These are phyloP conservation scores for Schizopygopsis pylzovi DNA, from an alignment of 2,797 vertebrate species.

Conservation along the genomic window DNA sequence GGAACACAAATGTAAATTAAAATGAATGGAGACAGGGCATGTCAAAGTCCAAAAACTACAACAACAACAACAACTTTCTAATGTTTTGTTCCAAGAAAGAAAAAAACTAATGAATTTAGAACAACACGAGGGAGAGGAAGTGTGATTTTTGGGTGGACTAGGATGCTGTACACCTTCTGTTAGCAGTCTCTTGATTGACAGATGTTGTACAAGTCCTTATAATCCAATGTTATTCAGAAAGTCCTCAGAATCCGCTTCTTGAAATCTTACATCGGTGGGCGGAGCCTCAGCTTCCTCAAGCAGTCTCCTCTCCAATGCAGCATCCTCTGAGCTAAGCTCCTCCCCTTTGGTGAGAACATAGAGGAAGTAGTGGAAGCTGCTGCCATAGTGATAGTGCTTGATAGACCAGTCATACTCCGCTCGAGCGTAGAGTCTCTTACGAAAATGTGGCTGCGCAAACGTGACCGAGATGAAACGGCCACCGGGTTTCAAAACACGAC, in stretches of 20 bases:
- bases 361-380: conserved; percentile 87
- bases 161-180: not conserved
- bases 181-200: not conserved
- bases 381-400: conserved; percentile 80
- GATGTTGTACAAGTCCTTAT: conserved; percentile 61
- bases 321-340: conserved; percentile 78
- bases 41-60: not conserved
- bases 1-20: not conserved
- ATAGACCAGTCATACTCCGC: conserved; percentile 86
- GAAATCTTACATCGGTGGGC: not conserved
- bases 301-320: conserved; percentile 76
- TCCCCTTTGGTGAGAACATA: conserved; percentile 89
- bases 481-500: conserved; percentile 83
- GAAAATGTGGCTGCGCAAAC: conserved; percentile 89
- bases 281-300: conserved; percentile 56
- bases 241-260: conserved; percentile 75
- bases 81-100: not conserved
- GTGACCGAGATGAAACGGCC: conserved; percentile 91
- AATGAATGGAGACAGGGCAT: not conserved
- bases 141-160: not conserved
- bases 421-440: conserved; percentile 86
- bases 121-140: not conserved
- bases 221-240: conserved; percentile 84
- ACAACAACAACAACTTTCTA: not conserved
- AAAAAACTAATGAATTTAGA: not conserved